Evolutionary conservation across 2,888 invertebrate species (phyloP), one percentile per base, ranked within the genome.

Genomic region (Sarcophaga subvicina): DNA sequence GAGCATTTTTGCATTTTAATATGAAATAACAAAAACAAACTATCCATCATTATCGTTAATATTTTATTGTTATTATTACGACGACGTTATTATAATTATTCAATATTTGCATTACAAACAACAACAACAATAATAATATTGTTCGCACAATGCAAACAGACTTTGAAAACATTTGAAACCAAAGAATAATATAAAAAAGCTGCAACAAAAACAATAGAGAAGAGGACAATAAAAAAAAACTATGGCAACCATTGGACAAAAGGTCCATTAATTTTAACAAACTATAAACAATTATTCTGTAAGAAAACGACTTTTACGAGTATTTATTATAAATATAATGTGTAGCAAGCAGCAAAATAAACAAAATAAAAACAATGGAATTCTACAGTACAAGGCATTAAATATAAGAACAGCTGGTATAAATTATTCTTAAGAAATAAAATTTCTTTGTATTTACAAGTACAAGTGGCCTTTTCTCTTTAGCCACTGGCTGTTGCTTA

Each of bases 51-150:
- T 8, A 2, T 37, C 2, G 0, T 37, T 37, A 10, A 10, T 37
- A 37, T 37, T 37, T 20, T 37, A 37, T 8, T 37, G 0, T 37
- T 37, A 37, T 37, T 37, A 37, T 37, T 37, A 37, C 8, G 8
- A 37, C 22, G 25, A 27, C 27, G 69, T 70, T 85, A 81, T 73
- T 78, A 4, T 54, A 54, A 54, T 54, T 17, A 54, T 54, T 54
- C 4, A 79, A 83, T 73, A 79, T 79, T 79, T 70, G 71, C 76
- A 64, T 82, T 62, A 79, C 20, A 78, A 54, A 54, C 17, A 54
- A 54, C 20, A 22, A 67, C 2, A 14, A 17, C 3, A 49, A 49
- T 49, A 64, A 6, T 22, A 37, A 76, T 72, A 66, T n/a, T 8
- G 20, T 4, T 49, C 14, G 8, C 54, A 12, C 59, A 60, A 62